These are phyloP conservation scores for Phainopepla nitens DNA, from an alignment of 2,113 vertebrate species.

Conservation along the genomic window DNA sequence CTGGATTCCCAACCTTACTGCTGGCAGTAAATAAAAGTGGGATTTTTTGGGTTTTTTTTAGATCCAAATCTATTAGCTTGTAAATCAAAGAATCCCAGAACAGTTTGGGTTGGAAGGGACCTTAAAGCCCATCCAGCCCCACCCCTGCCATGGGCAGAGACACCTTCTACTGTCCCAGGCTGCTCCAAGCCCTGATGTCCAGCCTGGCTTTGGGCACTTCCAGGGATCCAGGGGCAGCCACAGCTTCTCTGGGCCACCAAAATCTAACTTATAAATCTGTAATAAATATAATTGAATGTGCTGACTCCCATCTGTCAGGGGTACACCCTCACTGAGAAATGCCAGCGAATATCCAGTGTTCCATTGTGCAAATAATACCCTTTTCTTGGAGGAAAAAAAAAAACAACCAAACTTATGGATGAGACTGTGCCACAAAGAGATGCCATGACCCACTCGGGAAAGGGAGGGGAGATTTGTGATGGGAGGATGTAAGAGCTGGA, in stretches of 20 bases:
- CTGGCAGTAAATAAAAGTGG: background rate
- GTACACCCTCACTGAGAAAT: background rate
- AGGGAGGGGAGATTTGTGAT: background rate
- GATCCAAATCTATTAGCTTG: background rate
- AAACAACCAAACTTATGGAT: rapidly evolving
- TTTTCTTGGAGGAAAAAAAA: background rate
- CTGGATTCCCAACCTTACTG: background rate
- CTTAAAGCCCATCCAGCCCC: background rate
- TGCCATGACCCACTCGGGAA: background rate
- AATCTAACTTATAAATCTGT: background rate
- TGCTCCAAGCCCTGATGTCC: rapidly evolving
- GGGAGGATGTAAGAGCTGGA: background rate
- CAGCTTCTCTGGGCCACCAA: background rate
- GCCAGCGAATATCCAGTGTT: background rate
- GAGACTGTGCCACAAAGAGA: background rate
- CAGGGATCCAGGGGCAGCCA: background rate
- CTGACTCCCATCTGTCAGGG: background rate
- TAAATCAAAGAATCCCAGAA: background rate
- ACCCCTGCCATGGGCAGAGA: background rate
- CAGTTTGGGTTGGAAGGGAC: background rate
- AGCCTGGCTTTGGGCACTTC: background rate
- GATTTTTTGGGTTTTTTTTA: background rate
- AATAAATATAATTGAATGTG: rapidly evolving
- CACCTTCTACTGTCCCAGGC: rapidly evolving
- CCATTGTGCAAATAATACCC: background rate